Percentiles rank a stretch among this genome's conserved stretches.
phyloP scores from a whole-genome alignment of 2,113 vertebrate genomes.

The Epinephelus cyanopodus region DNA sequence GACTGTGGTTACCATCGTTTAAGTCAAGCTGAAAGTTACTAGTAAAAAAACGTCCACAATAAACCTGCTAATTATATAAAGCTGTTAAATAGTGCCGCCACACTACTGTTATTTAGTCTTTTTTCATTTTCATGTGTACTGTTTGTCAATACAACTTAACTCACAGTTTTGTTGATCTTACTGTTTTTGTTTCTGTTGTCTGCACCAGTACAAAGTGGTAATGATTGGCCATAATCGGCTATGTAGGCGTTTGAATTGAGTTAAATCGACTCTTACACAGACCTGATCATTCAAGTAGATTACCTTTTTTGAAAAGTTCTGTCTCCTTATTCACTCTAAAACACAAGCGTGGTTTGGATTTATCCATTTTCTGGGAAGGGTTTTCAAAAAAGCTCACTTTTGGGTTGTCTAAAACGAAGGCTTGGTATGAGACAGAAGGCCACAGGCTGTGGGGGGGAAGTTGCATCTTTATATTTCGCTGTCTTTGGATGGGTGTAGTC shows the following conservation, averaged over 20 bases:
- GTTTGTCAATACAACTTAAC: too few relatives aligned
- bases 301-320: neutral
- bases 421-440: neutral
- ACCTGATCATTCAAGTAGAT: neutral
- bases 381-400: neutral
- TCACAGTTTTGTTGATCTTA: too few relatives aligned
- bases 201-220: neutral
- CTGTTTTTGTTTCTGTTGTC: neutral
- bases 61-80: neutral
- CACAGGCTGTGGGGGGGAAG: neutral
- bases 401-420: neutral
- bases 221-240: neutral
- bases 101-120: neutral
- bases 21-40: neutral
- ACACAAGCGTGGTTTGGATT: neutral
- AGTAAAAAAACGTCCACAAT: neutral
- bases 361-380: neutral
- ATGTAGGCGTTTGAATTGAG: neutral
- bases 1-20: neutral
- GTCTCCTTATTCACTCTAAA: neutral
- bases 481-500: neutral
- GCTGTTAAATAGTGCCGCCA: neutral
- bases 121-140: neutral
- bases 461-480: neutral
- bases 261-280: neutral